Evolutionary conservation across 2,888 invertebrate species (phyloP), one percentile per base, ranked within the genome.

Genomic region (Lypha dubia): DNA sequence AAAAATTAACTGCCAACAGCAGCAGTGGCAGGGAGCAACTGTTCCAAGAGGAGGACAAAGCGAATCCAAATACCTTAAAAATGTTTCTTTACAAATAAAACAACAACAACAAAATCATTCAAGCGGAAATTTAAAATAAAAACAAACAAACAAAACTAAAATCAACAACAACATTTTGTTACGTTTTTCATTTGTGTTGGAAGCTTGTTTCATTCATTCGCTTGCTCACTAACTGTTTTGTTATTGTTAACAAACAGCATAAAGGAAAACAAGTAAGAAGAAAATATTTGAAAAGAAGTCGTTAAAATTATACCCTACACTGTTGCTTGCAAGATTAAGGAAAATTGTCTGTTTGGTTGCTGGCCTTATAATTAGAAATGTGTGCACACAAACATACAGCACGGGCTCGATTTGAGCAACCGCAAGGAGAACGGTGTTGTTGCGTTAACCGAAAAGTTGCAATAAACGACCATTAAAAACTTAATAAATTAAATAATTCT

Each of bases 71-170:
- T 38, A 63, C 68, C 11, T 41, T 17, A 41, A 68, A 58, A 77
- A 11, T 41, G 28, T 41, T n/a, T 35, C 13, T 58, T 60, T 74
- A 67, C 32, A 15, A 20, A 65, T 46, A 49, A 56, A 65, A 67
- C 58, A 76, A 77, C 58, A 76, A 77, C 35, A 56, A 49, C 65
- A 80, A 86, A 88, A 83, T 86, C 88, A 87, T 88, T 89, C 83
- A 88, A 87, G 89, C 89, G 89, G 87, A 88, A 87, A 84, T 68
- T 79, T 35, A 35, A 63, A 79, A 77, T 41, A 79, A 70, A 73
- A 77, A 46, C 13, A 28, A 28, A 9, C 20, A 74, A 74, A 38
- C 53, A 74, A 6, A 13, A 11, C 28, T 28, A 24, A 32, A 70
- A 70, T n/a, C n/a, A n/a, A 22, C 53, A 70, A 38, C 38, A 79